Evolutionary conservation across 2,888 invertebrate genomes (phyloP).

Genomic region (Drosophila falleni): DNA sequence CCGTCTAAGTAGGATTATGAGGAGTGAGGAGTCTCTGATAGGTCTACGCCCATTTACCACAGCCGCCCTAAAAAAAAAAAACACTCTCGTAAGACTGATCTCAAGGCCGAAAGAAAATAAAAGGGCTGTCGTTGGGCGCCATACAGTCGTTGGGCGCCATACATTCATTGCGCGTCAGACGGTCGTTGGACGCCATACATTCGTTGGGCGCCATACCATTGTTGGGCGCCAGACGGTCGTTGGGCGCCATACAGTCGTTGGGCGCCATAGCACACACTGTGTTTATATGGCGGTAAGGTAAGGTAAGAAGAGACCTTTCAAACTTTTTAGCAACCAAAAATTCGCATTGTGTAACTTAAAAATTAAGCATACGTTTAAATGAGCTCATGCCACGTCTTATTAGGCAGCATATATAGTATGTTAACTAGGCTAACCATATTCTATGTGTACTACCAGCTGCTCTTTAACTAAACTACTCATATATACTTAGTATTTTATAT

Average conservation of each 20-base stretch:
- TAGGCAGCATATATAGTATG: constrained; percentile 38
- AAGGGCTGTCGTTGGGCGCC: constrained; percentile 14
- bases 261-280: constrained; percentile 6
- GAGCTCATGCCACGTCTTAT: constrained; percentile 58
- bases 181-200: constrained; percentile 11
- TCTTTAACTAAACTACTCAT: constrained; percentile 22
- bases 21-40: not conserved
- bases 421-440: constrained; percentile 37
- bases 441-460: constrained; percentile 9
- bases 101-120: constrained; percentile 42
- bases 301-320: constrained; percentile 12
- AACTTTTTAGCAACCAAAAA: constrained; percentile 69
- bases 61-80: constrained; percentile 19
- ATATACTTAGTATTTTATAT: constrained; percentile 41
- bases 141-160: constrained; percentile 10
- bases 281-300: constrained; percentile 17
- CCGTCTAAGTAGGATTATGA: constrained; percentile 75
- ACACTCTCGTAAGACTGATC: constrained; percentile 69
- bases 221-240: no score
- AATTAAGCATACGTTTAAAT: constrained; percentile 21
- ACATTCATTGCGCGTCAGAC: no score
- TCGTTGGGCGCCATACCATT: constrained; percentile 17
- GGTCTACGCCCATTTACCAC: constrained; percentile 11
- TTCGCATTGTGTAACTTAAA: constrained; percentile 54
- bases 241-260: constrained; percentile 16